Percentiles rank a stretch among this genome's conserved stretches.
phyloP scores from a whole-genome alignment of 2,888 invertebrate species.

The Silvanus unidentatus region DNA sequence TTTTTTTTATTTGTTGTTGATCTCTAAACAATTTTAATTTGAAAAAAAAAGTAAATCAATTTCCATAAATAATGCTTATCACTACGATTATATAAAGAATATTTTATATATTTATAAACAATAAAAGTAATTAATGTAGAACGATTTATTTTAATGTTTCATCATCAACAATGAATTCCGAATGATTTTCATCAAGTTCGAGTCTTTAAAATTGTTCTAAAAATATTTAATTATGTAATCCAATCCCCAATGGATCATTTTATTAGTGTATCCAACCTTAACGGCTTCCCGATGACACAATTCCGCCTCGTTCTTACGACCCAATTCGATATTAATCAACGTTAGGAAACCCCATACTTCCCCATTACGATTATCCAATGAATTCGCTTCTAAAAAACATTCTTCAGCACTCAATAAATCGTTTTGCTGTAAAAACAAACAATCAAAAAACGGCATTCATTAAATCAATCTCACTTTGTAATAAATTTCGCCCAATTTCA shows the following conservation, averaged over 20 bases:
- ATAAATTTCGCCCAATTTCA: constrained; percentile 30
- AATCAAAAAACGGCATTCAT: neutral
- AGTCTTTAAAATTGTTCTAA: constrained; percentile 1
- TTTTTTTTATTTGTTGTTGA: too few species aligned
- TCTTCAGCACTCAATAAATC: constrained; percentile 42
- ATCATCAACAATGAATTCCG: neutral
- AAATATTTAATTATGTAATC: constrained; percentile 9
- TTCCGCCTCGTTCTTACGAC: constrained; percentile 34
- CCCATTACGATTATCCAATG: constrained; percentile 37
- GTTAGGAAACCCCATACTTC: constrained; percentile 43
- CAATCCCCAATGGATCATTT: constrained; percentile 7
- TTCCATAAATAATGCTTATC: neutral
- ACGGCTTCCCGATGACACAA: constrained; percentile 39
- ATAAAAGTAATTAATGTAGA: neutral
- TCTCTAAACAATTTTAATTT: too few species aligned
- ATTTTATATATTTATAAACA: constrained; percentile 1
- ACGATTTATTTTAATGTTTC: neutral
- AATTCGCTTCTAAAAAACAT: constrained; percentile 41
- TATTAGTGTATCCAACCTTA: constrained; percentile 24
- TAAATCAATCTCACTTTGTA: constrained; percentile 21
- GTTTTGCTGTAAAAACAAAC: constrained; percentile 29
- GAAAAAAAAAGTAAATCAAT: too few species aligned
- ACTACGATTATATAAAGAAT: neutral
- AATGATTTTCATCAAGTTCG: neutral
- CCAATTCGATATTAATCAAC: constrained; percentile 38